A percentile compares a stretch with the other conserved stretches of the same genome.
Conservation (phyloP, 2,888 invertebrate genomes). For the Vesta saturnalis region DNA sequence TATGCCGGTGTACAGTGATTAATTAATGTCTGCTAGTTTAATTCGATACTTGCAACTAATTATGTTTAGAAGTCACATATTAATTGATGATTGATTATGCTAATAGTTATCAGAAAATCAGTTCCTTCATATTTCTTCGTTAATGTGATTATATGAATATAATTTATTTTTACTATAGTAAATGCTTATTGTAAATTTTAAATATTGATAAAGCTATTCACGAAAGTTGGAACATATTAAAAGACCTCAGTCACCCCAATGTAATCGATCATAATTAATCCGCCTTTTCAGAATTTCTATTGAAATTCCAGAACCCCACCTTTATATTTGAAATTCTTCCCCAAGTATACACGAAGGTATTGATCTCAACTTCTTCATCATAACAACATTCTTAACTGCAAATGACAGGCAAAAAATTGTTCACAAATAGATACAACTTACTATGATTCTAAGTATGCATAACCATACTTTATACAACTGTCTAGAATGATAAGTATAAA, state of each 20-base stretch:
- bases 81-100: neutral
- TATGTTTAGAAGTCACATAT: neutral
- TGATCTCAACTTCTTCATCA: conserved; percentile 12
- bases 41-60: neutral
- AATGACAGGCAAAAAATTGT: conserved; percentile 16
- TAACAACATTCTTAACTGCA: conserved; percentile 16
- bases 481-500: conserved; percentile 15
- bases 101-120: neutral
- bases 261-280: conserved; percentile 11
- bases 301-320: conserved; percentile 3
- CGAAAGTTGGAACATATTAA: neutral
- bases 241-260: neutral
- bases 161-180: too few relatives aligned
- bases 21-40: too few relatives aligned
- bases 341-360: conserved; percentile 5
- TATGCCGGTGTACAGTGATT: neutral
- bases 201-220: too few relatives aligned
- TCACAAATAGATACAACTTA: conserved; percentile 22
- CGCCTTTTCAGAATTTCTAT: neutral
- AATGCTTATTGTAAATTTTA: too few relatives aligned
- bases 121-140: neutral
- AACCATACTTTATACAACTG: conserved; percentile 14
- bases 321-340: conserved; percentile 9
- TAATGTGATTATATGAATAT: too few relatives aligned
- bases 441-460: conserved; percentile 10